Evolutionary conservation across 2,797 vertebrate genomes (phyloP).

Genomic region (Catostomus latipinnis): DNA sequence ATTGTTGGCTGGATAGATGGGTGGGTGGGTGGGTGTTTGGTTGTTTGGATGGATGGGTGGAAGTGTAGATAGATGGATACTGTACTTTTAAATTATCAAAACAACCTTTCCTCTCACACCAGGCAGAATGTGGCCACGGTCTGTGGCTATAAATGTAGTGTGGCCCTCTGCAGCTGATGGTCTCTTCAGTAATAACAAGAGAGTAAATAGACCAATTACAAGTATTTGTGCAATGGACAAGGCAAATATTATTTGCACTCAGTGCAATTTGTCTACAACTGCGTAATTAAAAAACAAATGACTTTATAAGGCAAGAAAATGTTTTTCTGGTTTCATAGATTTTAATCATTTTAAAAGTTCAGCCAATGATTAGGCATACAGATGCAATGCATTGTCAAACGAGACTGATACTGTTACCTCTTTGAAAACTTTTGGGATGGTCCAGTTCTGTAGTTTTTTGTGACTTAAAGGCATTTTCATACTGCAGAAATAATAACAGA

Average conservation of each 20-base stretch:
- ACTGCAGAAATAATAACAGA: conserved; percentile 68
- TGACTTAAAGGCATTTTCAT: conserved; percentile 77
- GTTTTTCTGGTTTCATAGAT: not conserved
- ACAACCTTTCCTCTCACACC: conserved; percentile 77
- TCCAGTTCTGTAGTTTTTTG: conserved; percentile 83
- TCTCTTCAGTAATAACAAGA: conserved; percentile 64
- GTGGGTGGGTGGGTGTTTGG: too few species aligned
- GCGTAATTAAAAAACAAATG: not conserved
- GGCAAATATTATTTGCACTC: not conserved
- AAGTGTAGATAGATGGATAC: too few species aligned
- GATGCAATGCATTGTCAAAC: not conserved
- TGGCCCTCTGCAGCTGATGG: conserved; percentile 72
- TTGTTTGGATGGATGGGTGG: too few species aligned
- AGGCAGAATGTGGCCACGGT: conserved; percentile 84
- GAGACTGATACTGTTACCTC: conserved; percentile 70
- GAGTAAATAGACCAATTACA: conserved; percentile 27
- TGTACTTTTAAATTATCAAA: not conserved
- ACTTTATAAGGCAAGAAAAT: not conserved
- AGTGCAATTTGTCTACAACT: conserved; percentile 5
- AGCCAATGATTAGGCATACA: not conserved
- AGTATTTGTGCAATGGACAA: conserved; percentile 3
- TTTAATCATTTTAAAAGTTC: not conserved
- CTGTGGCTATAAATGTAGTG: conserved; percentile 79
- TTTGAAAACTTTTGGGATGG: conserved; percentile 69
- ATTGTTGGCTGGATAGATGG: too few species aligned